A percentile compares a stretch with the other conserved stretches of the same genome.
These are phyloP conservation scores for Hyles vespertilio DNA, from an alignment of 1,140 invertebrate species.

Conservation along the genomic window DNA sequence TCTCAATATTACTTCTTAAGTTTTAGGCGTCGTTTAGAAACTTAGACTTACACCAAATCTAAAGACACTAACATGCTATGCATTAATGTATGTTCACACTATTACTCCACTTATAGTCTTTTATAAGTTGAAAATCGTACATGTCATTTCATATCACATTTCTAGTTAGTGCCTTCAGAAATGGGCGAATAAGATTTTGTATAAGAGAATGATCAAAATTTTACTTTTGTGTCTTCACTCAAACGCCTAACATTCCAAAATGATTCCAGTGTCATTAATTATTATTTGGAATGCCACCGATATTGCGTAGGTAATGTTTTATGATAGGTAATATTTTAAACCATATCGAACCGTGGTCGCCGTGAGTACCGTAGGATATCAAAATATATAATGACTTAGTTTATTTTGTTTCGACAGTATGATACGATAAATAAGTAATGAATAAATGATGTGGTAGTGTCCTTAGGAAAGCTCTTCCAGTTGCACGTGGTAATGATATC, in stretches of 20 bases:
- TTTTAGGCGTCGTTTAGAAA: conserved; percentile 23
- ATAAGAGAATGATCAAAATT: background rate
- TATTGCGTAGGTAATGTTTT: conserved; percentile 29
- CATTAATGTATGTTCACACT: background rate
- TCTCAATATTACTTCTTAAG: conserved; percentile 26
- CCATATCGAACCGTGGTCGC: conserved; percentile 16
- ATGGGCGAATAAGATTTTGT: background rate
- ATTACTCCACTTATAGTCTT: background rate
- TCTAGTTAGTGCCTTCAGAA: too few relatives aligned
- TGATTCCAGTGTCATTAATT: conserved; percentile 31
- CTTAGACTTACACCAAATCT: conserved; percentile 6
- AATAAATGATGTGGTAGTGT: conserved; percentile 50
- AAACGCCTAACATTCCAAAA: conserved; percentile 47
- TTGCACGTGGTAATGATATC: conserved; percentile 41
- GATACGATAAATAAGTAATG: conserved; percentile 18
- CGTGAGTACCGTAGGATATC: conserved; percentile 54
- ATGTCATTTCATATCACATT: too few relatives aligned
- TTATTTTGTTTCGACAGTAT: conserved; percentile 8
- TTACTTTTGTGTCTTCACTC: conserved; percentile 5
- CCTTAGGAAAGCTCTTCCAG: conserved; percentile 50
- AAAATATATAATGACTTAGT: conserved; percentile 30
- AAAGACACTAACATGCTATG: too few relatives aligned
- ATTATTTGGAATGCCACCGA: conserved; percentile 38
- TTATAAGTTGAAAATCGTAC: conserved; percentile 1
- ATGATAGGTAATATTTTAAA: conserved; percentile 12